Evolutionary conservation across 2,113 vertebrate species (phyloP), one percentile per base, ranked within the genome.

Genomic region (Dicaeum eximium): DNA sequence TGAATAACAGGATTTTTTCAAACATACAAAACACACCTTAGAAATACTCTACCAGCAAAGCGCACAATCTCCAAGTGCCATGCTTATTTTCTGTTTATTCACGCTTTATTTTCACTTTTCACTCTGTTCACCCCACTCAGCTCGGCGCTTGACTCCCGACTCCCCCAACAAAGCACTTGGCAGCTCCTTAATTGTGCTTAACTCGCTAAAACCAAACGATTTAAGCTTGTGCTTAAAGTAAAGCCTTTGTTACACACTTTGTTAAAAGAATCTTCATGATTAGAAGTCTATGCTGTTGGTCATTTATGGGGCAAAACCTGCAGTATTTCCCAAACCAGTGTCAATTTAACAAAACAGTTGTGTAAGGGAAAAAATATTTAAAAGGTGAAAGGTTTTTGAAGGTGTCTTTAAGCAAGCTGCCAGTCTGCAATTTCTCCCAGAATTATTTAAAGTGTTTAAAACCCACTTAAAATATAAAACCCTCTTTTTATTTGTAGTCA

Each of bases 1-100:
- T 86, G 90, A 94, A 93, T 82, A 93, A 93, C 6, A 9, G 64
- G 62, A 73, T 72, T 95, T 94, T 94, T 96, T 92, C 91, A 62
- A 73, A 82, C 69, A 25, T 42, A 81, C 86, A 96, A 93, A 97
- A 92, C 86, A 88, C 83, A 94, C 90, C 95, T 95, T 72, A 53
- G 82, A 92, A 94, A 86, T 74, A 86, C 28, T 35, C 77, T 30
- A 65, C 85, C 84, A 94, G 91, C 90, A 96, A 90, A 96, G 94
- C 90, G 50, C 85, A 44, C 70, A 37, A 4, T 40, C 72, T 53
- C 69, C 75, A 33, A 94, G 72, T 60, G 82, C 88, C 2, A 1
- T 44, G 72, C 82, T 86, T 86, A 57, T 90, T 96, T 95, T 51
- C 77, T 80, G 56, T 72, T 94, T 88, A 38, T 90, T 74, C 25